Percentiles rank a stretch among this genome's conserved stretches.
These are phyloP conservation scores for Gymnocephalus cernua DNA, from an alignment of 2,113 vertebrate species.

Conservation along the genomic window DNA sequence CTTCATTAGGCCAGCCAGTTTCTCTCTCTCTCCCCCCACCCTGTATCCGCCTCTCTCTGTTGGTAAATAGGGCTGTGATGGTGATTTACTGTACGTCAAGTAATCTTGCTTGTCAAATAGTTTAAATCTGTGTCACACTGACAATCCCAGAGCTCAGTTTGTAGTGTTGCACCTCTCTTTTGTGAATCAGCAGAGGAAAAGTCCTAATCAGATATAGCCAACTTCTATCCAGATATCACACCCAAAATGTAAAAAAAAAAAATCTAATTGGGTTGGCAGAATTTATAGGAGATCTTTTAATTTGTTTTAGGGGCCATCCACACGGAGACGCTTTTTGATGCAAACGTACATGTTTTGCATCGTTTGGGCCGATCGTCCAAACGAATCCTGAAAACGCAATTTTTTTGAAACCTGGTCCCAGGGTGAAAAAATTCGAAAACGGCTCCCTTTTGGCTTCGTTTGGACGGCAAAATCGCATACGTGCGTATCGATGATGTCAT, in stretches of 20 bases:
- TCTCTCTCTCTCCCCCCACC: constrained; percentile 5
- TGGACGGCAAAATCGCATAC: too few relatives aligned
- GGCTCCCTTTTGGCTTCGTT: too few relatives aligned
- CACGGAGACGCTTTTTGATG: too few relatives aligned
- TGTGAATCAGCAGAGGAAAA: not conserved
- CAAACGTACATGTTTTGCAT: too few relatives aligned
- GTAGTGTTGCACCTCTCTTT: not conserved
- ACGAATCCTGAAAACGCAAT: too few relatives aligned
- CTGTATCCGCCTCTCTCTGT: constrained; percentile 13
- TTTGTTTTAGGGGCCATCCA: too few relatives aligned
- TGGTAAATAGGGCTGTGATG: constrained; percentile 33
- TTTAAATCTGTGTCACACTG: constrained; percentile 25
- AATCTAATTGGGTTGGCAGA: constrained; percentile 4
- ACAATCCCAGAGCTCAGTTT: constrained; percentile 13
- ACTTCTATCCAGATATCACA: not conserved
- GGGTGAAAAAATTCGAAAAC: too few relatives aligned
- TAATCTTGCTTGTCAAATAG: constrained; percentile 42
- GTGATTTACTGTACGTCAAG: constrained; percentile 48
- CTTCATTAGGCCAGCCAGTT: constrained; percentile 60
- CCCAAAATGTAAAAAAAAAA: constrained; percentile 39
- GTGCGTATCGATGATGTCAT: too few relatives aligned
- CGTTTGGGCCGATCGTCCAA: too few relatives aligned
- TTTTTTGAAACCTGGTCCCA: too few relatives aligned
- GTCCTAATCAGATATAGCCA: constrained; percentile 3
- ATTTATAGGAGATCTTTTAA: constrained; percentile 27